Conservation (phyloP, 2,888 invertebrate species). For the Phalera bucephala region DNA sequence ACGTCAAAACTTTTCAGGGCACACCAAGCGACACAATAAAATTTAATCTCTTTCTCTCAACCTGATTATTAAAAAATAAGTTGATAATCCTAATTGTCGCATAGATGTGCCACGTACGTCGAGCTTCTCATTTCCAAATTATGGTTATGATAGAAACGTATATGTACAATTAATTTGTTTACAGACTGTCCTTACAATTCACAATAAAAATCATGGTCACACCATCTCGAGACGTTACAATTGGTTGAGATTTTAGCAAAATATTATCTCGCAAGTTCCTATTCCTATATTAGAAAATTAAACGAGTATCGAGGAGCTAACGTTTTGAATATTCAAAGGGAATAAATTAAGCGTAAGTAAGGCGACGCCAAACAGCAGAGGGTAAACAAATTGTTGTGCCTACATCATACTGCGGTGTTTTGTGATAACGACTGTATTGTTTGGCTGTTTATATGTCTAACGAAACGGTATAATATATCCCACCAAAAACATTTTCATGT, state of each 20-base stretch:
- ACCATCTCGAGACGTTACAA: constrained; percentile 41
- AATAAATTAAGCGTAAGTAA: constrained; percentile 69
- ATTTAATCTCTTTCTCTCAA: no score
- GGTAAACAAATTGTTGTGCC: constrained; percentile 55
- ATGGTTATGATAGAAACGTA: no score
- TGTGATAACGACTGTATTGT: background rate
- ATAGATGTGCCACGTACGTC: no score
- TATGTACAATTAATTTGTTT: no score
- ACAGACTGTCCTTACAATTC: no score
- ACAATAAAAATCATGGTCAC: constrained; percentile 38
- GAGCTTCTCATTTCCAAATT: no score
- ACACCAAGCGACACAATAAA: no score
- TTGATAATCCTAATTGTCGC: no score
- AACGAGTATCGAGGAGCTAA: constrained; percentile 72
- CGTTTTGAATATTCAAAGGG: constrained; percentile 77
- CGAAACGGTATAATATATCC: no score
- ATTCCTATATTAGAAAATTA: constrained; percentile 73
- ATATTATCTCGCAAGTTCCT: constrained; percentile 68
- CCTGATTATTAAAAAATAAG: no score
- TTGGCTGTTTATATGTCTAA: background rate
- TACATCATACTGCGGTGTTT: constrained; percentile 19
- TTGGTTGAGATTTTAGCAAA: constrained; percentile 65
- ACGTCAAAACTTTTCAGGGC: no score
- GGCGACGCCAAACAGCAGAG: constrained; percentile 45
- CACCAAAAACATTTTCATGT: no score